phyloP scores from a whole-genome alignment of 1,140 invertebrate genomes.

The Metopolophium dirhodum region DNA sequence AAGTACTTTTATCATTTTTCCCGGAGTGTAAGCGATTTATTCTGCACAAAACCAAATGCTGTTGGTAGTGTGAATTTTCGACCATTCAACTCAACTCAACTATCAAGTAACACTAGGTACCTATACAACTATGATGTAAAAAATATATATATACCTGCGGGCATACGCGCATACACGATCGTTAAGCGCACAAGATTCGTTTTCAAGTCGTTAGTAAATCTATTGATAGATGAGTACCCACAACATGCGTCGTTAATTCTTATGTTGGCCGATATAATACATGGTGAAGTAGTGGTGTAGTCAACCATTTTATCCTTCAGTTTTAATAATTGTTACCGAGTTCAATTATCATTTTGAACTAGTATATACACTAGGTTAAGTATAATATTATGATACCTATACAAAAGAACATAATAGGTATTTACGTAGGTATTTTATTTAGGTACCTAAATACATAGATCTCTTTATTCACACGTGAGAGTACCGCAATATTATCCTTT shows the following conservation, averaged over 20 bases:
- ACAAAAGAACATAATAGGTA: neutral
- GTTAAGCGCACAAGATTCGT: neutral
- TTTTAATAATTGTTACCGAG: slow-evolving; percentile 33
- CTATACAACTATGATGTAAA: neutral
- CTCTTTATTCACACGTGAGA: neutral
- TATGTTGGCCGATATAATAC: neutral
- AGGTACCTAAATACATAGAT: neutral
- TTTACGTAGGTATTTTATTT: neutral
- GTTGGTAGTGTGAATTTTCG: neutral
- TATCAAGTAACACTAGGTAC: neutral
- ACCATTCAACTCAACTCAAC: neutral
- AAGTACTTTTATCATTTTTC: neutral
- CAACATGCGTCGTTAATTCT: neutral
- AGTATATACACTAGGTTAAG: neutral
- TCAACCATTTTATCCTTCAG: neutral
- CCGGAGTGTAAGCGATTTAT: neutral
- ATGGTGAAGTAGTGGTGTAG: neutral
- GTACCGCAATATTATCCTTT: neutral
- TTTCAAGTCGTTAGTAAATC: slow-evolving; percentile 5
- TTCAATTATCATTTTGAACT: slow-evolving; percentile 7
- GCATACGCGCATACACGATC: neutral
- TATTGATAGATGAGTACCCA: neutral
- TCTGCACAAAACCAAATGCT: neutral
- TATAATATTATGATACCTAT: neutral
- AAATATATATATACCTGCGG: neutral